These are phyloP conservation scores for Calyptomena viridis DNA, from an alignment of 2,113 vertebrate genomes.

Conservation along the genomic window DNA sequence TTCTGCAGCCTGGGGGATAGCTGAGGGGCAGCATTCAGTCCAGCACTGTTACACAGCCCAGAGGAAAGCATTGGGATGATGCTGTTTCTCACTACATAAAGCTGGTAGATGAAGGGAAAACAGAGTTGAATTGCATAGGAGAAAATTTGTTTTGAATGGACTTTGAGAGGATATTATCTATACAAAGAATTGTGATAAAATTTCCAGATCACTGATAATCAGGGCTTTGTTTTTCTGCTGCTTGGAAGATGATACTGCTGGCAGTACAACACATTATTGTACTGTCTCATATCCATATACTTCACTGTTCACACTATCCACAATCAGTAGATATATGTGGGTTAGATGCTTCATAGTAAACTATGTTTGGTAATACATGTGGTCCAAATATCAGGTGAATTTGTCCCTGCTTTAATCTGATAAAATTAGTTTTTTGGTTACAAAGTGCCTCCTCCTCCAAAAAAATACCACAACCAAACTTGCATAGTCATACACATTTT, in stretches of 20 bases:
- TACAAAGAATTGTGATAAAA: background rate
- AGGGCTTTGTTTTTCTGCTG: background rate
- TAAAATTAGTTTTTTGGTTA: background rate
- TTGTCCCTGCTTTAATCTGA: background rate
- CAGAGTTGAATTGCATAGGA: background rate
- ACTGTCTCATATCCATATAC: background rate
- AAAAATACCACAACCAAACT: background rate
- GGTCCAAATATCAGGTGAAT: background rate
- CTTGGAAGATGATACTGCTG: background rate
- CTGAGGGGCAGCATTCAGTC: background rate
- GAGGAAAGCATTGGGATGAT: background rate
- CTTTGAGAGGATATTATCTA: background rate
- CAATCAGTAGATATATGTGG: background rate
- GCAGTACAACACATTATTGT: background rate
- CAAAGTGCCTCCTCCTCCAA: background rate
- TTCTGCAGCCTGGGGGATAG: background rate
- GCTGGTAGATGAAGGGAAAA: background rate
- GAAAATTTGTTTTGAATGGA: background rate
- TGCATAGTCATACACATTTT: background rate
- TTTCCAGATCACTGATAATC: background rate
- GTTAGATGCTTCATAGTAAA: background rate
- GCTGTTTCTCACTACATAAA: background rate
- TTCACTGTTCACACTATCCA: background rate
- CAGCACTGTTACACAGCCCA: background rate
- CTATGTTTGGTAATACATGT: background rate